phyloP scores from a whole-genome alignment of 1,140 invertebrate species.

The Choristoneura fumiferana region DNA sequence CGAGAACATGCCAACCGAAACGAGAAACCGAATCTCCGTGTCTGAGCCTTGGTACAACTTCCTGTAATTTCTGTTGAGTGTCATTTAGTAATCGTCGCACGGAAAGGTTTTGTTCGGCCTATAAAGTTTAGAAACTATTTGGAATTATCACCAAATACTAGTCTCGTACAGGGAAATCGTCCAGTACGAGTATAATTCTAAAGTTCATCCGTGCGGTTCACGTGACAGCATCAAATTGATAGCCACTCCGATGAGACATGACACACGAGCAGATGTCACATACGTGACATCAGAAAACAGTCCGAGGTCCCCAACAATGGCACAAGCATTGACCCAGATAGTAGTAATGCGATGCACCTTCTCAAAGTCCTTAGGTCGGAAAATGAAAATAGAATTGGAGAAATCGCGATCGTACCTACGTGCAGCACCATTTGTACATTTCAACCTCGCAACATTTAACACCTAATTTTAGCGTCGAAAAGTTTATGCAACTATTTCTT shows the following conservation, averaged over 20 bases:
- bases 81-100: constrained; percentile 3
- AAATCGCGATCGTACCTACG: not conserved
- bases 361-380: not conserved
- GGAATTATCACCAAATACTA: too few relatives aligned
- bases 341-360: not conserved
- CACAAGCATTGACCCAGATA: constrained; percentile 7
- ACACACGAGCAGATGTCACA: too few relatives aligned
- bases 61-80: constrained; percentile 14
- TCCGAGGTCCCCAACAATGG: constrained; percentile 7
- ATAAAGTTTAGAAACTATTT: not conserved
- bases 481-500: constrained; percentile 70
- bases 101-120: not conserved
- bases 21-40: constrained; percentile 14
- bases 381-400: constrained; percentile 9
- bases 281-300: constrained; percentile 14
- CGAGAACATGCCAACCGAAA: constrained; percentile 16
- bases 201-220: too few relatives aligned
- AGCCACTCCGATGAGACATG: too few relatives aligned
- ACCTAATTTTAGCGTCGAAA: constrained; percentile 60
- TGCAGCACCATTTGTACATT: constrained; percentile 43
- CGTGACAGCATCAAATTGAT: too few relatives aligned
- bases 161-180: too few relatives aligned
- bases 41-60: constrained; percentile 13
- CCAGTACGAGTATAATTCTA: too few relatives aligned
- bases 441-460: constrained; percentile 46